Base-by-base conservation (phyloP, 37 sponge, comb jelly and placozoan genomes). In the Spongilla lacustris region DNA sequence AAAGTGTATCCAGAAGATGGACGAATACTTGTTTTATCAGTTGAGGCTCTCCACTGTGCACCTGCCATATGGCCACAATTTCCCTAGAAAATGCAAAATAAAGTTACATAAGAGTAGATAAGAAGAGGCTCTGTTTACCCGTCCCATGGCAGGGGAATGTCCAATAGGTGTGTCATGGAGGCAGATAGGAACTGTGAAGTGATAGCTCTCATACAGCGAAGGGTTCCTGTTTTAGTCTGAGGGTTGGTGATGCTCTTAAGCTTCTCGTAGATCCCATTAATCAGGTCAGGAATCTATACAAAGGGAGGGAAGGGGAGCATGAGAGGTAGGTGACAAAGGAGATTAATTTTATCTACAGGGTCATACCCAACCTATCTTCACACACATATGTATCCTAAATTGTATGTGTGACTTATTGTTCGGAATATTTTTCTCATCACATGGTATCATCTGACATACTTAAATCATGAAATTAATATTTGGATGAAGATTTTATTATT, bases 191-290 rank as follows among this genome's bases (percentile, higher is more conserved):
- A 94, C 85, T 94, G 94, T 48, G 75, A 46, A 27, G 90, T 83
- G 37, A 96, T 70, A 2, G 94, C 94, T 12, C 96, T 46, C 91
- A 98, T 79, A 68, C 94, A 94, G 17, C 96, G 81, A 67, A 95
- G 88, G 21, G 96, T 94, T 19, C 98, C 98, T n/a, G 96, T 98
- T 35, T 88, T 82, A 30, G 94, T 96, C 87, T 98, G 96, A 19
- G 92, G 78, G 58, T 83, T 87, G 19, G 72, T 83, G 69, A 98
- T 84, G 24, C 68, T 25, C 12, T 23, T 76, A 84, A 98, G 89
- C 80, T 91, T 87, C 13, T 80, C 88, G 37, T 91, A 87, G 0
- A 98, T 41, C 0, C 84, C 83, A 74, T 97, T 92, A 24, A 98
- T 70, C 27, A 96, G 46, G n/a, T 94, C 89, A 23, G 94, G 76